phyloP scores from a whole-genome alignment of 2,797 vertebrate genomes.

The Spondyliosoma cantharus region DNA sequence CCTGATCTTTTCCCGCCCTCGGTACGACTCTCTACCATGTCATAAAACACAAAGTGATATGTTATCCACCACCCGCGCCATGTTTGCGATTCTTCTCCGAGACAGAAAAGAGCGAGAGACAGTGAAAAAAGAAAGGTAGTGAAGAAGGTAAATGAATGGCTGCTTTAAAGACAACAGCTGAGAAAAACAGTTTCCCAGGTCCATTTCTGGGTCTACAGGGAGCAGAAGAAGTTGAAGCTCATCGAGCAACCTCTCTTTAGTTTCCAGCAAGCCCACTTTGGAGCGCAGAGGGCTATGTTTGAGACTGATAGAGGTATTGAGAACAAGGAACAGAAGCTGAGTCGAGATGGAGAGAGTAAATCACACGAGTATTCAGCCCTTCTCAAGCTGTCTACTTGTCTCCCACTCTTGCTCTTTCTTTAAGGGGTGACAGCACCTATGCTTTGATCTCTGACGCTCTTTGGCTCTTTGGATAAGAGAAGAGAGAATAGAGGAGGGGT shows the following conservation, averaged over 20 bases:
- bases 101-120: slow-evolving; percentile 13
- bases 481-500: slow-evolving; percentile 44
- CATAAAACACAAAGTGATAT: slow-evolving; percentile 56
- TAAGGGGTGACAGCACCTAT: slow-evolving; percentile 59
- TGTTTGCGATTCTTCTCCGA: slow-evolving; percentile 37
- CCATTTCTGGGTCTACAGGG: neutral
- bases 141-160: slow-evolving; percentile 29
- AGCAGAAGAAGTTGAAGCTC: slow-evolving; percentile 35
- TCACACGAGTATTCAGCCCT: slow-evolving; percentile 40
- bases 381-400: slow-evolving; percentile 41
- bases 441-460: slow-evolving; percentile 69
- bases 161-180: slow-evolving; percentile 33
- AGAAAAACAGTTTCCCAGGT: slow-evolving; percentile 4
- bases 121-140: slow-evolving; percentile 10
- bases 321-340: slow-evolving; percentile 43
- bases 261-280: slow-evolving; percentile 21
- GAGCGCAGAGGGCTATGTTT: slow-evolving; percentile 27
- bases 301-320: slow-evolving; percentile 9
- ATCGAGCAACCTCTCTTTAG: slow-evolving; percentile 18
- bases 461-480: slow-evolving; percentile 40
- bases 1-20: slow-evolving; percentile 1
- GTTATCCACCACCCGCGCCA: slow-evolving; percentile 24
- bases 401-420: slow-evolving; percentile 41
- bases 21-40: slow-evolving; percentile 23
- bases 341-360: slow-evolving; percentile 55